phyloP scores from a whole-genome alignment of 2,888 invertebrate species.

The Orchesella flavescens region DNA sequence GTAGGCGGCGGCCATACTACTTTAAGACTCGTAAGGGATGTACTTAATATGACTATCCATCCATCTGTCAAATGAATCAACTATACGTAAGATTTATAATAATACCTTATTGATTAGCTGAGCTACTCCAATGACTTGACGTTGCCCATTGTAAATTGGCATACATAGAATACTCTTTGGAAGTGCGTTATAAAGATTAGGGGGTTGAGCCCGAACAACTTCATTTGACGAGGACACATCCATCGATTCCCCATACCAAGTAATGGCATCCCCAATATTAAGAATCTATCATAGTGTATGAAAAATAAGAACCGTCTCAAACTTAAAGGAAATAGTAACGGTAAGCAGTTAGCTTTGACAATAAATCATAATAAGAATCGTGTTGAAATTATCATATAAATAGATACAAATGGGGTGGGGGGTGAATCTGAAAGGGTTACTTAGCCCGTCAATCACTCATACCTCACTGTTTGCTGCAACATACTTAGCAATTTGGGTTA shows the following conservation, averaged over 20 bases:
- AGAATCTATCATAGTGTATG: slow-evolving; percentile 79
- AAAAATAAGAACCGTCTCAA: neutral
- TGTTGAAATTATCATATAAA: neutral
- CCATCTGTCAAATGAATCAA: no score
- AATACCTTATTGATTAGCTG: slow-evolving; percentile 91
- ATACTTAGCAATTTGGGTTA: slow-evolving; percentile 89
- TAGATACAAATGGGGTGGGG: neutral
- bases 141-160: slow-evolving; percentile 93
- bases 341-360: neutral
- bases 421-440: neutral
- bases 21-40: no score
- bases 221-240: slow-evolving; percentile 71
- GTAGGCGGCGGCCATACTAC: no score
- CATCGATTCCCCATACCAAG: slow-evolving; percentile 82
- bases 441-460: neutral
- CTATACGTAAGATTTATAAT: no score
- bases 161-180: slow-evolving; percentile 90
- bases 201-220: slow-evolving; percentile 49
- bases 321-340: neutral
- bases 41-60: no score
- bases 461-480: slow-evolving; percentile 87
- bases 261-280: slow-evolving; percentile 90
- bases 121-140: slow-evolving; percentile 91
- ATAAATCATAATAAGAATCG: neutral
- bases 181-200: slow-evolving; percentile 73